A percentile compares a stretch with the other conserved stretches of the same genome.
These are phyloP conservation scores for Drosophila lacertosa DNA, from an alignment of 1,140 invertebrate species.

Conservation along the genomic window DNA sequence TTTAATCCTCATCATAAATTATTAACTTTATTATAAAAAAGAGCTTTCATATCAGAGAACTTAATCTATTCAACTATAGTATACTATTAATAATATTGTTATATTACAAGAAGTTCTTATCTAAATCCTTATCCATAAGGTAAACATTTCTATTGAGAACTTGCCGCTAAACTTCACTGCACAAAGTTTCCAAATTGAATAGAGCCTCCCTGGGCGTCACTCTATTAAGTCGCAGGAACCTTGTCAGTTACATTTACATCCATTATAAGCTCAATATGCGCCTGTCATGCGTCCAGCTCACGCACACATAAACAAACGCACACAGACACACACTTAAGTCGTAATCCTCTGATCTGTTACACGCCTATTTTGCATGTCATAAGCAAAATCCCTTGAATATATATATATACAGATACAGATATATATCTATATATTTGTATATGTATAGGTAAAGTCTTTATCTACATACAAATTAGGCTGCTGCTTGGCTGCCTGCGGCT, in stretches of 20 bases:
- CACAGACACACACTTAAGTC: not conserved
- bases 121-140: no score
- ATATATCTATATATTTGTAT: constrained; percentile 2
- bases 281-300: not conserved
- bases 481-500: constrained; percentile 17
- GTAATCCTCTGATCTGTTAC: constrained; percentile 28
- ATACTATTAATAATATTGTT: no score
- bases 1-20: no score
- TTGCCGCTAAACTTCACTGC: no score
- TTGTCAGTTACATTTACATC: constrained; percentile 3
- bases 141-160: no score
- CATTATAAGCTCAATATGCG: constrained; percentile 21
- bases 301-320: not conserved
- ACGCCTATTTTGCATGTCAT: constrained; percentile 48
- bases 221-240: not conserved
- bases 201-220: not conserved
- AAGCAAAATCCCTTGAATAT: constrained; percentile 15
- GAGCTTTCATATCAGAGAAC: no score
- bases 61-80: no score
- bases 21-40: no score
- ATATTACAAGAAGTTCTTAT: no score
- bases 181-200: not conserved
- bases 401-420: not conserved
- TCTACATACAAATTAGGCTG: constrained; percentile 36
- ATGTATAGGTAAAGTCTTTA: not conserved